Evolutionary conservation across 2,888 invertebrate genomes (phyloP).

Genomic region (Sesia apiformis): DNA sequence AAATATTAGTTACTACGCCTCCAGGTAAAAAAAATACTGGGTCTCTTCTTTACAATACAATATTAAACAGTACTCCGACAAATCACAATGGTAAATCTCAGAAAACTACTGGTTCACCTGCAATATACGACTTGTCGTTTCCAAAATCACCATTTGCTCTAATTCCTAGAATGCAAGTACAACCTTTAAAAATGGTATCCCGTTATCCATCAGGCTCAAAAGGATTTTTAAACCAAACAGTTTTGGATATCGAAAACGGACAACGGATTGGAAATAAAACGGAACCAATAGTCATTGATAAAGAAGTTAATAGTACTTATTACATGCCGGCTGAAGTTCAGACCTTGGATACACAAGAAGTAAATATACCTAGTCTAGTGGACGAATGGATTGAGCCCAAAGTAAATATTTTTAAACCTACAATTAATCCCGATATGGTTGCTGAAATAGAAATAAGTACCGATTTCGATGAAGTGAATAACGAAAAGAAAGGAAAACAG

Average conservation of each 20-base stretch:
- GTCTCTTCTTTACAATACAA: conserved; percentile 34
- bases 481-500: conserved; percentile 47
- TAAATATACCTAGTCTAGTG: conserved; percentile 33
- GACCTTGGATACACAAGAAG: conserved; percentile 39
- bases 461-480: conserved; percentile 46
- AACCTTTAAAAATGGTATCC: conserved; percentile 32
- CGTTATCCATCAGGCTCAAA: conserved; percentile 15
- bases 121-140: conserved; percentile 7
- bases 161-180: conserved; percentile 32
- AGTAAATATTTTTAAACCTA: conserved; percentile 35
- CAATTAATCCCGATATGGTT: conserved; percentile 43
- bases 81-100: conserved; percentile 1
- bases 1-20: not conserved
- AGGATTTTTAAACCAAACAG: conserved; percentile 61
- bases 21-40: conserved; percentile 12
- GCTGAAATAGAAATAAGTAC: conserved; percentile 59
- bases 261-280: conserved; percentile 29
- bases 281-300: conserved; percentile 43
- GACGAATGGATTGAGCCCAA: conserved; percentile 54
- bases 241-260: conserved; percentile 43
- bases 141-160: conserved; percentile 41
- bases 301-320: conserved; percentile 40
- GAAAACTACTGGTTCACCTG: conserved; percentile 7
- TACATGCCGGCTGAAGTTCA: conserved; percentile 28
- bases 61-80: conserved; percentile 37